A percentile compares a stretch with the other conserved stretches of the same genome.
Evolutionary conservation across 2,888 invertebrate species (phyloP).

Genomic region (Ellobium chinense): DNA sequence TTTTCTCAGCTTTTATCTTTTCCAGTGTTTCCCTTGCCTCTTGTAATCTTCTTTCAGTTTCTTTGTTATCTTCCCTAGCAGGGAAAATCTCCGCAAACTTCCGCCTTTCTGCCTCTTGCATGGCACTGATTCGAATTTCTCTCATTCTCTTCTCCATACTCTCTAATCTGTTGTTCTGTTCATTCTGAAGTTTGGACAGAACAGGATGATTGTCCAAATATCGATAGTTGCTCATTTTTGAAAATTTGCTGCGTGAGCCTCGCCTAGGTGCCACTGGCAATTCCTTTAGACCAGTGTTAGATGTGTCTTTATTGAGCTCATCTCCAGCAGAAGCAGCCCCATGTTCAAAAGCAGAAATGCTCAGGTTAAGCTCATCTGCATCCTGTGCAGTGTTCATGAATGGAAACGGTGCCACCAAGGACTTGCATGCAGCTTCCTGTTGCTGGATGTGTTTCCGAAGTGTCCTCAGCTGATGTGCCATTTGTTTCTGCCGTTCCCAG

Average conservation of each 20-base stretch:
- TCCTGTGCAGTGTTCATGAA: not conserved
- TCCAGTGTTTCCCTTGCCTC: conserved; percentile 63
- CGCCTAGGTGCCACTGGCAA: not conserved
- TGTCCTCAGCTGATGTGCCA: conserved; percentile 35
- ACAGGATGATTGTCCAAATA: conserved; percentile 69
- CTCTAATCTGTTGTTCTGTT: conserved; percentile 69
- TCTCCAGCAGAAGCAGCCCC: not conserved
- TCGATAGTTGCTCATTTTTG: conserved; percentile 46
- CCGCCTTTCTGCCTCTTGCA: conserved; percentile 68
- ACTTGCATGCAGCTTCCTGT: conserved; percentile 5
- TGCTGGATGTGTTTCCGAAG: conserved; percentile 36
- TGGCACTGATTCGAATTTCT: conserved; percentile 66
- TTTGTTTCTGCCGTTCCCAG: conserved; percentile 29
- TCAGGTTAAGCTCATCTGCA: not conserved
- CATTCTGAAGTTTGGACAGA: conserved; percentile 69
- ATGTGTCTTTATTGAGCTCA: not conserved
- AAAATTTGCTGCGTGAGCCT: conserved; percentile 30
- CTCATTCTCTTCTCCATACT: conserved; percentile 69
- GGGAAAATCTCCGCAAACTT: conserved; percentile 71
- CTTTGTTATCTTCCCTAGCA: conserved; percentile 58
- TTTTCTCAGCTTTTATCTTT: conserved; percentile 52
- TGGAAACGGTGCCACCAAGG: not conserved
- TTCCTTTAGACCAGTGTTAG: not conserved
- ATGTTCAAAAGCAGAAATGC: not conserved
- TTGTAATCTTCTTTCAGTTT: conserved; percentile 57